phyloP scores from a whole-genome alignment of 2,888 invertebrate species.

The Agonopterix subpropinquella region DNA sequence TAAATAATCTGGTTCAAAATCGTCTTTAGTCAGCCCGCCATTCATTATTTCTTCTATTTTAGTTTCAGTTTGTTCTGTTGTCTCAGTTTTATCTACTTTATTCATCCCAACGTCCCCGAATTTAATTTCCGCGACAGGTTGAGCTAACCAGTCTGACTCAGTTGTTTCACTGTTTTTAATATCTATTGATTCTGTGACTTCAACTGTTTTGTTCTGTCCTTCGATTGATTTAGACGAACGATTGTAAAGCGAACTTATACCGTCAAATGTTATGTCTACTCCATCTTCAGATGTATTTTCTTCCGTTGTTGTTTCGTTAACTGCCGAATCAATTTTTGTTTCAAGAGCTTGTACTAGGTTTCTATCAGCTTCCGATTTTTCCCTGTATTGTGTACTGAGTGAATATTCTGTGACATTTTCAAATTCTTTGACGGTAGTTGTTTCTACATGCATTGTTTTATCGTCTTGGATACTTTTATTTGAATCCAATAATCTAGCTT shows the following conservation, averaged over 20 bases:
- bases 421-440: slow-evolving; percentile 17
- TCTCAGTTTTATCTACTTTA: slow-evolving; percentile 35
- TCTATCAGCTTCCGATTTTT: slow-evolving; percentile 25
- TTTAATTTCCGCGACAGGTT: slow-evolving; percentile 48
- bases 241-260: slow-evolving; percentile 49
- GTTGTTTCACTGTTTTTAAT: slow-evolving; percentile 20
- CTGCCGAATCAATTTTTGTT: slow-evolving; percentile 19
- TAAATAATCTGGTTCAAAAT: slow-evolving; percentile 63
- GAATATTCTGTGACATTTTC: slow-evolving; percentile 29
- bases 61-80: slow-evolving; percentile 34
- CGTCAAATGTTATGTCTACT: slow-evolving; percentile 51
- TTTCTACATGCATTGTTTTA: slow-evolving; percentile 4
- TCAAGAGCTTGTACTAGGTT: slow-evolving; percentile 32
- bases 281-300: slow-evolving; percentile 27
- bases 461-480: slow-evolving; percentile 4
- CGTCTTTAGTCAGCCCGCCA: slow-evolving; percentile 40
- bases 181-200: slow-evolving; percentile 21
- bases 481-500: slow-evolving; percentile 19
- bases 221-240: slow-evolving; percentile 55
- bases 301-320: slow-evolving; percentile 12
- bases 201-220: slow-evolving; percentile 17
- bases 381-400: slow-evolving; percentile 25
- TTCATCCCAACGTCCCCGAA: slow-evolving; percentile 42
- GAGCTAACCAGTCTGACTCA: slow-evolving; percentile 58
- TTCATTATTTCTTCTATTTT: slow-evolving; percentile 48